Percentiles rank a stretch among this genome's conserved stretches.
Evolutionary conservation across 2,113 vertebrate genomes (phyloP).

Genomic region (Corythornis madagascariensis): DNA sequence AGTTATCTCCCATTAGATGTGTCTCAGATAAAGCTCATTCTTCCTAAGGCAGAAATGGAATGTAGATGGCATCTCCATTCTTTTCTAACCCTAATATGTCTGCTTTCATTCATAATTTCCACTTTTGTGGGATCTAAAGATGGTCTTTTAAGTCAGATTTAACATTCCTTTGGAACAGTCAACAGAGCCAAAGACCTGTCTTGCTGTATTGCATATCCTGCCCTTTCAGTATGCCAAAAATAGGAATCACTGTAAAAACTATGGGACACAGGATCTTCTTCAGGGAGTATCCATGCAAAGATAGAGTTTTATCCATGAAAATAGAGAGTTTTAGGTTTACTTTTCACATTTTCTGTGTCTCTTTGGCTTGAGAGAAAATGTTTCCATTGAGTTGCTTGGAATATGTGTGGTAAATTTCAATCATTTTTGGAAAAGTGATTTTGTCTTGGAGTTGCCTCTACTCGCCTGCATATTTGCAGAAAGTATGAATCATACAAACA

Average conservation of each 20-base stretch:
- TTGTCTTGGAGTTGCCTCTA: slow-evolving; percentile 39
- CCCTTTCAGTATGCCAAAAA: neutral
- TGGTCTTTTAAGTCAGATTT: neutral
- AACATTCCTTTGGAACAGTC: neutral
- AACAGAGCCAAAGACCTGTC: neutral
- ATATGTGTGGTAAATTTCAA: slow-evolving; percentile 27
- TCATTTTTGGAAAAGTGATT: slow-evolving; percentile 38
- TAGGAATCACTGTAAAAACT: neutral
- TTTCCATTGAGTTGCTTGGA: slow-evolving; percentile 23
- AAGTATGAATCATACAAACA: slow-evolving; percentile 52
- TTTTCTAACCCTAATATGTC: neutral
- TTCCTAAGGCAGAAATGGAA: neutral
- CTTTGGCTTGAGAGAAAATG: slow-evolving; percentile 1
- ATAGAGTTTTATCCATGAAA: neutral
- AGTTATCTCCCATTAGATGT: neutral
- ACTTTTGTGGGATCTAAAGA: neutral
- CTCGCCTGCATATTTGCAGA: slow-evolving; percentile 48
- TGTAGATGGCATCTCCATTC: neutral
- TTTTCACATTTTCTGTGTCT: neutral
- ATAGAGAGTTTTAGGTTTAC: neutral
- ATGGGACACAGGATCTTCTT: neutral
- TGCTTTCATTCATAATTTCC: neutral
- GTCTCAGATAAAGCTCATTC: neutral
- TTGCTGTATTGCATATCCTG: neutral
- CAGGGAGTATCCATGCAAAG: neutral